phyloP scores from a whole-genome alignment of 2,113 vertebrate species.

The Chauna torquata region DNA sequence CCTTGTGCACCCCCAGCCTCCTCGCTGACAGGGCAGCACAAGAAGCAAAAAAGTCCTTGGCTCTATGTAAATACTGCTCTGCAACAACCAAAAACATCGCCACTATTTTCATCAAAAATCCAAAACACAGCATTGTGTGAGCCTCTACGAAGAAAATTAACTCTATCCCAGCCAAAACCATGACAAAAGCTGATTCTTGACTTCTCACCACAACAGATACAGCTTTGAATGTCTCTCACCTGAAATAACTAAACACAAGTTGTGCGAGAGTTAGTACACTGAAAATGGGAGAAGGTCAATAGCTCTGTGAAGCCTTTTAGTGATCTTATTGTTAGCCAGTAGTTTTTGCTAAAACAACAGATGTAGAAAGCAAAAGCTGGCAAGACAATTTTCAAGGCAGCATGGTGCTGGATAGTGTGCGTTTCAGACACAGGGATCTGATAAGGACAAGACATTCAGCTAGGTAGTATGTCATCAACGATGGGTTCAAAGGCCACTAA shows the following conservation, averaged over 20 bases:
- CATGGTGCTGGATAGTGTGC: background rate
- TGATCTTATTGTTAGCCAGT: background rate
- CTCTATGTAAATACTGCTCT: too few relatives aligned
- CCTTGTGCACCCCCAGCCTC: too few relatives aligned
- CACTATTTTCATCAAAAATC: too few relatives aligned
- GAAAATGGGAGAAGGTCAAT: background rate
- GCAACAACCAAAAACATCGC: too few relatives aligned
- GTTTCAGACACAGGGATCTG: background rate
- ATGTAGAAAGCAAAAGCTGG: background rate
- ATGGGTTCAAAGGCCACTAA: background rate
- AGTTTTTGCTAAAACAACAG: background rate
- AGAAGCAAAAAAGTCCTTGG: too few relatives aligned
- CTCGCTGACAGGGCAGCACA: too few relatives aligned
- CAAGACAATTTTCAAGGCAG: background rate
- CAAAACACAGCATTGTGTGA: too few relatives aligned
- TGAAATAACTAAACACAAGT: background rate
- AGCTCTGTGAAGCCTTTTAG: background rate
- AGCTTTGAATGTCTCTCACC: background rate
- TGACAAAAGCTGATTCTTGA: background rate
- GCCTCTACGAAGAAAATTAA: too few relatives aligned
- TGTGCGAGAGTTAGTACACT: background rate
- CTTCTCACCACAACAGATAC: background rate
- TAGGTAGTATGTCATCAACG: background rate
- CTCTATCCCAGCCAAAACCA: too few relatives aligned
- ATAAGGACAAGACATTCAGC: background rate